Percentiles rank a stretch among this genome's conserved stretches.
Evolutionary conservation across 1,140 invertebrate species (phyloP).

Genomic region (Drosophila orena): DNA sequence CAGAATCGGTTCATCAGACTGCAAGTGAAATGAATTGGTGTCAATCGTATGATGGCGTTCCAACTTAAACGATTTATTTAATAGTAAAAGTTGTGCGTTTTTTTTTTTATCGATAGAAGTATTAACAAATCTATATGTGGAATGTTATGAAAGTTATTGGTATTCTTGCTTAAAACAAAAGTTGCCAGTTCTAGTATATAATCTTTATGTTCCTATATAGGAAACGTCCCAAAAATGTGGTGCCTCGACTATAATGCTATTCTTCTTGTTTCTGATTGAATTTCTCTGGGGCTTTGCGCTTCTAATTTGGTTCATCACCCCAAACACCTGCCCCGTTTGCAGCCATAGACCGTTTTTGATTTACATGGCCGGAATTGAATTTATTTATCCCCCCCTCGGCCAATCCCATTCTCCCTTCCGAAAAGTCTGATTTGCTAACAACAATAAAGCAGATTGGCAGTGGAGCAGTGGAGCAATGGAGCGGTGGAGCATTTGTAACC

Average conservation of each 20-base stretch:
- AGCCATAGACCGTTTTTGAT: constrained; percentile 4
- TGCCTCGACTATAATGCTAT: neutral
- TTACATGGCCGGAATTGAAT: constrained; percentile 34
- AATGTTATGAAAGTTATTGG: too few relatives aligned
- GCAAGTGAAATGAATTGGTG: too few relatives aligned
- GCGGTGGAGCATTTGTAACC: neutral
- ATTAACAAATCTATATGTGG: too few relatives aligned
- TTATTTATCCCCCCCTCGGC: constrained; percentile 17
- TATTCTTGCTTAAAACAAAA: too few relatives aligned
- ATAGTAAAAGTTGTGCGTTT: too few relatives aligned
- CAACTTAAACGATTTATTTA: too few relatives aligned
- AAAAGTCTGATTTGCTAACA: constrained; percentile 11
- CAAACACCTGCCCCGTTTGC: neutral
- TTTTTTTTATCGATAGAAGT: too few relatives aligned
- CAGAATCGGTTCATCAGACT: neutral
- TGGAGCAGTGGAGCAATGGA: neutral
- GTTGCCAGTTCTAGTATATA: too few relatives aligned
- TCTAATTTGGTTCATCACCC: constrained; percentile 21
- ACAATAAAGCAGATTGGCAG: constrained; percentile 1
- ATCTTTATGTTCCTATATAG: too few relatives aligned
- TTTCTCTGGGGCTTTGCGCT: constrained; percentile 13
- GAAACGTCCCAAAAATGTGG: too few relatives aligned
- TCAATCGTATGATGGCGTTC: too few relatives aligned
- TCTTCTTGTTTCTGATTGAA: constrained; percentile 11
- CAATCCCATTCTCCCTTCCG: neutral